A percentile compares a stretch with the other conserved stretches of the same genome.
Conservation (phyloP, 2,797 vertebrate species). For the Falco berigora region DNA sequence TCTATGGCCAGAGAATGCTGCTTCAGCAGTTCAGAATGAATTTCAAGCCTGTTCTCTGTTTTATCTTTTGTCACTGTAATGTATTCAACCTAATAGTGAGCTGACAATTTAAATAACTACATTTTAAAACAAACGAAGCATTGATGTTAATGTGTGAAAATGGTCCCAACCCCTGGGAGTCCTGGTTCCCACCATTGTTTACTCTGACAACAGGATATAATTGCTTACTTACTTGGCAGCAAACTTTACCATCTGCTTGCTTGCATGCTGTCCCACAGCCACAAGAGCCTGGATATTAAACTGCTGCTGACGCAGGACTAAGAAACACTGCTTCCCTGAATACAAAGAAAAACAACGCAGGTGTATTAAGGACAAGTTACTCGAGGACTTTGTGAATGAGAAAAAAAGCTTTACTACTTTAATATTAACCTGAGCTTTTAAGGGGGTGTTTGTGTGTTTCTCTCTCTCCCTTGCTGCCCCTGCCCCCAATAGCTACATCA, state of each 20-base stretch:
- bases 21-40: conserved; percentile 77
- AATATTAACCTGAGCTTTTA: neutral
- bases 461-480: accelerated
- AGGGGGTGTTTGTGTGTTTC: accelerated
- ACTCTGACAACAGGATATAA: conserved; percentile 87
- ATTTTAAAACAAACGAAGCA: conserved; percentile 80
- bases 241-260: conserved; percentile 99
- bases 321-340: conserved; percentile 97
- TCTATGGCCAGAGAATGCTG: conserved; percentile 69
- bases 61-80: conserved; percentile 78
- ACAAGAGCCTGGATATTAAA: conserved; percentile 95
- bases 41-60: conserved; percentile 75
- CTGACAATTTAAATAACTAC: conserved; percentile 81
- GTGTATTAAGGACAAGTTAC: conserved; percentile 61
- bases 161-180: conserved; percentile 78
- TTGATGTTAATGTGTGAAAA: conserved; percentile 90
- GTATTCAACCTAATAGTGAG: conserved; percentile 73
- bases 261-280: conserved; percentile 96
- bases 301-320: conserved; percentile 98
- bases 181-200: conserved; percentile 98
- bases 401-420: conserved; percentile 41
- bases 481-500: neutral
- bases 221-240: conserved; percentile 97
- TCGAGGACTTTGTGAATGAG: conserved; percentile 48
- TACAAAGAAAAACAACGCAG: conserved; percentile 64